Base-by-base conservation (phyloP, 2,888 invertebrate species). In the Phaonia tiefii region DNA sequence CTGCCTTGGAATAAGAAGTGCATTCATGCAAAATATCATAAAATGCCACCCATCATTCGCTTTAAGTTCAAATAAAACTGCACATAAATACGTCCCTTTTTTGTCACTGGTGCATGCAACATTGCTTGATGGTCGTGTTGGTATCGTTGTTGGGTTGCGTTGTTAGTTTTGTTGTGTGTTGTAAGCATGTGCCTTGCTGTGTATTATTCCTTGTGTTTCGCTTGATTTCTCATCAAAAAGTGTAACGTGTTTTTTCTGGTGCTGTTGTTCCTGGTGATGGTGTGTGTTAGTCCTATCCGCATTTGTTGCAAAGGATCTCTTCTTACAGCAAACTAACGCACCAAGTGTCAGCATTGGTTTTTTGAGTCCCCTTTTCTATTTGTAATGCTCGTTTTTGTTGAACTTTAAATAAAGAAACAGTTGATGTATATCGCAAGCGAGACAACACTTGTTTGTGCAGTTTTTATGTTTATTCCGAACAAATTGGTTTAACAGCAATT, bases 21-120 rank as follows among this genome's bases (percentile, higher is more conserved):
- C 69, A 80, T 46, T 76, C 80, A 76, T 69, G 73, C 80, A 76
- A 80, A 80, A 58, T 73, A 76, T 75, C 80, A 80, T 72, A 72
- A 63, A 76, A 80, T 69, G 75, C 63, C 63, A 73, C 42, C 76
- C 73, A 76, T 46, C 76, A 70, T 69, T 31, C 15, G 20, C 20
- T 49, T 49, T 8, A 49, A 49, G 49, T 49, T 73, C 56, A 72
- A 69, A 39, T 10, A 20, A 46, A 76, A 72, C 17, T 20, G 49
- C 15, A 20, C 20, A 20, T 5, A 4, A 20, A 20, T 15, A 49
- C 20, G 17, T 49, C 8, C 56, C 69, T 63, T 20, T 20, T 63
- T 72, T 54, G 26, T 26, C 44, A 44, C 22, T 60, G 56, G 31
- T 60, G 70, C 69, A 73, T 76, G 73, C 17, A 67, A 70, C 69